A percentile compares a stretch with the other conserved stretches of the same genome.
Conservation (phyloP, 1,140 invertebrate genomes). For the Babylonia areolata region DNA sequence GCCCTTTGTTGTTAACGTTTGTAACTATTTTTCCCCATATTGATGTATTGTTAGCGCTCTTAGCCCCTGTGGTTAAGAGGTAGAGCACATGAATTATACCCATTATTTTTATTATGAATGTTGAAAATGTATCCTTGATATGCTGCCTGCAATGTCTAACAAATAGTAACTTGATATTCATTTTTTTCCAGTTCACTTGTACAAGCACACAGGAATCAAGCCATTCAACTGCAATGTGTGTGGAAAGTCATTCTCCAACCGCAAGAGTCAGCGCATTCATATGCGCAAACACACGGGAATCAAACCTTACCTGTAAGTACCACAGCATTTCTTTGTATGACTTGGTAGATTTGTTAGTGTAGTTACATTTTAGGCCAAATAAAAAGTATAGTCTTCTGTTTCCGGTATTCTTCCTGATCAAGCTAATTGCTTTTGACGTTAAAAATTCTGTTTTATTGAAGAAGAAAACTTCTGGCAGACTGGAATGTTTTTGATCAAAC, state of each 20-base stretch:
- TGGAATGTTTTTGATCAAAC: no score
- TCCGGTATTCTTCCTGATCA: not conserved
- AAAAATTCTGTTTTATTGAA: no score
- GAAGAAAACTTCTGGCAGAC: no score
- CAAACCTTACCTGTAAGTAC: constrained; percentile 62
- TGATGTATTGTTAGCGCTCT: no score
- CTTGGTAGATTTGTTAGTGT: not conserved
- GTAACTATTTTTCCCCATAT: no score
- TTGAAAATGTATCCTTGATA: no score
- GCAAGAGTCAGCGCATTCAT: constrained; percentile 60
- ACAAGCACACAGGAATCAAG: constrained; percentile 72
- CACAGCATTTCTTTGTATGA: not conserved
- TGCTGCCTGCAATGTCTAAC: no score
- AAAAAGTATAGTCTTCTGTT: not conserved
- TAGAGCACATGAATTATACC: no score
- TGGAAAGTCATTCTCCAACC: constrained; percentile 80
- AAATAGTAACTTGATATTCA: not conserved
- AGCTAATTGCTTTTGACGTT: no score
- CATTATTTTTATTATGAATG: no score
- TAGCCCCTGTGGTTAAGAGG: no score
- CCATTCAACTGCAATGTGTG: constrained; percentile 83
- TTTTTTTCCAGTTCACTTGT: constrained; percentile 46
- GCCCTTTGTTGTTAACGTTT: no score
- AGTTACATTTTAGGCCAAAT: not conserved
- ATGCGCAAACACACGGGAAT: constrained; percentile 64